Conservation (phyloP, 1,140 invertebrate genomes). For the Holcopasites calliopsidis region DNA sequence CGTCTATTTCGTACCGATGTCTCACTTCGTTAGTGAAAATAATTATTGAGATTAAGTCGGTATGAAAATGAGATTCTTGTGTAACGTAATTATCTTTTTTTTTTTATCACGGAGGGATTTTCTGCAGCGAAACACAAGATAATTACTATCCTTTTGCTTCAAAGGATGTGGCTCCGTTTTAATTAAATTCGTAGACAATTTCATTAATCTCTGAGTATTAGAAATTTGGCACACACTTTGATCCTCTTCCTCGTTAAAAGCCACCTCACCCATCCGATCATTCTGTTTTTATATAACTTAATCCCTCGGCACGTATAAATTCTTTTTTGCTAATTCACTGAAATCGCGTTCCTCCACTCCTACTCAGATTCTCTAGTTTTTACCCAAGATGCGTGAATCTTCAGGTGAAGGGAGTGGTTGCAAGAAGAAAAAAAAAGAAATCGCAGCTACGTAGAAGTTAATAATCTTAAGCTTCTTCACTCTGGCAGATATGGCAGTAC, state of each 20-base stretch:
- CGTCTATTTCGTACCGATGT: conserved; percentile 8
- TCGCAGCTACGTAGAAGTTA: conserved; percentile 49
- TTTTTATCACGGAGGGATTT: background rate
- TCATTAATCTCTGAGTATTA: too few relatives aligned
- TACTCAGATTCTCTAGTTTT: too few relatives aligned
- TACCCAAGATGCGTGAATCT: too few relatives aligned
- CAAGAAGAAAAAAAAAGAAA: background rate
- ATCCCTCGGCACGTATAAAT: background rate
- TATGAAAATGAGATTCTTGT: background rate
- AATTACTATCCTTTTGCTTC: background rate
- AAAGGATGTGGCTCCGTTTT: background rate
- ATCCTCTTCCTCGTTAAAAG: background rate
- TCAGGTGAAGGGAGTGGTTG: too few relatives aligned
- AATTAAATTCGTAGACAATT: conserved; percentile 23
- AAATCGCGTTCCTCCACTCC: background rate
- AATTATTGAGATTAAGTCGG: too few relatives aligned
- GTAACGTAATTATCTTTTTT: background rate
- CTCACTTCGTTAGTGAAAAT: background rate
- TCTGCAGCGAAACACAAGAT: background rate
- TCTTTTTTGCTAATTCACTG: background rate
- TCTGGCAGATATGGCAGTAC: background rate
- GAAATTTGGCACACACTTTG: background rate
- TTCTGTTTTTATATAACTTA: too few relatives aligned
- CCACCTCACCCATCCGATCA: background rate
- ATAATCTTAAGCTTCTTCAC: conserved; percentile 58